Base-by-base conservation (phyloP, 30 jellyfish, hydroid and myxozoan genomes). In the Phacellophora camtschatica region DNA sequence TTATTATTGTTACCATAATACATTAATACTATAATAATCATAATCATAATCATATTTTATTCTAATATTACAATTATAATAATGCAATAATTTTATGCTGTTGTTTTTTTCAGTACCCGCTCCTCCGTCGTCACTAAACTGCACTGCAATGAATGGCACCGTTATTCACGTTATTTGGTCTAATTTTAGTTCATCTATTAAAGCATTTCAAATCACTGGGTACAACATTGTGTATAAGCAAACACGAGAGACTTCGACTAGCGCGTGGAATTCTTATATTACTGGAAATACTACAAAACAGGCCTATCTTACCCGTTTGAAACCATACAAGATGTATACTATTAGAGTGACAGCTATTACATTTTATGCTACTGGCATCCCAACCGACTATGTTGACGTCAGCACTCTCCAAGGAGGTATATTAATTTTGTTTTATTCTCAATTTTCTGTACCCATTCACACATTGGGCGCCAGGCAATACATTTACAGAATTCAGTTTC, bases 331-430 rank as follows among this genome's bases (percentile, higher is more conserved):
- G 16, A 23, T 65, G 53, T 78, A 78, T 49, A 78, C 90, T 28
- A 32, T 78, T 27, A 36, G 90, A 25, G 90, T 67, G 20, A 78
- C 90, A 12, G 90, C 90, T 3, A 37, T 78, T 19, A 78, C 90
- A 31, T 20, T 7, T 29, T 64, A 78, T 32, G 90, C 90, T 0
- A 2, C 43, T 1, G 90, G 90, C 10, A 78, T 78, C 13, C 90
- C 90, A 0, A 78, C 82, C 23, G 51, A 49, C 34, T 65, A 54
- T 12, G 61, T 20, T 0, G 82, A 78, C 23, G 90, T 78, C 2
- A 34, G 64, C 35, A 86, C 96, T 5, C 23, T 76, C 22, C 87
- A 86, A 42, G 96, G 96, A 57, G 92, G 96, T 86, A 32, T 33
- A 74, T 56, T 8, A 11, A 29, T 20, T 35, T 28, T 74, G 42